These are phyloP conservation scores for Arothron firmamentum DNA, from an alignment of 2,113 vertebrate species.

Conservation along the genomic window DNA sequence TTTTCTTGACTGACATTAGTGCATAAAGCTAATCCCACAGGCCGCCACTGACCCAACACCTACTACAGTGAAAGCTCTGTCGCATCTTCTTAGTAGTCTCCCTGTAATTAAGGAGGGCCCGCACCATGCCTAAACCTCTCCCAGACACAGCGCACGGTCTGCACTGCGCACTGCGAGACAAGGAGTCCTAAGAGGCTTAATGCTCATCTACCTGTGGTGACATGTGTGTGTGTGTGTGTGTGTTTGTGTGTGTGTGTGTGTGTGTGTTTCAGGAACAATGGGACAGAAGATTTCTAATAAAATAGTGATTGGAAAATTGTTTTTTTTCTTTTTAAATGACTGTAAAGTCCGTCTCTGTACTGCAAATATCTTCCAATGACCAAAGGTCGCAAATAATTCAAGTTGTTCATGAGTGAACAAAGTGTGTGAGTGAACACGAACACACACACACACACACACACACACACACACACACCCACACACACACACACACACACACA, in stretches of 20 bases:
- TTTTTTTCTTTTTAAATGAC: constrained; percentile 66
- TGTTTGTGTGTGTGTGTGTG: constrained; percentile 24
- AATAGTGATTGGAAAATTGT: constrained; percentile 48
- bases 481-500: constrained; percentile 4
- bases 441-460: constrained; percentile 7
- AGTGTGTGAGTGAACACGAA: constrained; percentile 3
- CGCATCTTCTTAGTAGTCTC: constrained; percentile 67
- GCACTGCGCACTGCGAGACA: constrained; percentile 55
- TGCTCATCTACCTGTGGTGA: constrained; percentile 47
- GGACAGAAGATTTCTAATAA: constrained; percentile 55
- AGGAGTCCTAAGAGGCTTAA: constrained; percentile 72
- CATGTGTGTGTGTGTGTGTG: constrained; percentile 17
- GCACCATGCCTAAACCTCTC: constrained; percentile 73
- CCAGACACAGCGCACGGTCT: constrained; percentile 68
- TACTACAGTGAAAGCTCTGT: constrained; percentile 50
- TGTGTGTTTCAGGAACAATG: constrained; percentile 25
- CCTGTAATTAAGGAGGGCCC: constrained; percentile 74
- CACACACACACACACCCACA: constrained; percentile 6
- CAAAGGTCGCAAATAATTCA: constrained; percentile 45
- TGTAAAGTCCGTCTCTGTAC: constrained; percentile 61
- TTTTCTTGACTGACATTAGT: constrained; percentile 32
- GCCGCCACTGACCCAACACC: constrained; percentile 64
- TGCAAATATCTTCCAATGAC: constrained; percentile 63
- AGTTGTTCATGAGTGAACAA: constrained; percentile 40
- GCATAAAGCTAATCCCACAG: constrained; percentile 62